These are phyloP conservation scores for Arctocebus calabarensis DNA, from an alignment of 2,797 vertebrate genomes.

Conservation along the genomic window DNA sequence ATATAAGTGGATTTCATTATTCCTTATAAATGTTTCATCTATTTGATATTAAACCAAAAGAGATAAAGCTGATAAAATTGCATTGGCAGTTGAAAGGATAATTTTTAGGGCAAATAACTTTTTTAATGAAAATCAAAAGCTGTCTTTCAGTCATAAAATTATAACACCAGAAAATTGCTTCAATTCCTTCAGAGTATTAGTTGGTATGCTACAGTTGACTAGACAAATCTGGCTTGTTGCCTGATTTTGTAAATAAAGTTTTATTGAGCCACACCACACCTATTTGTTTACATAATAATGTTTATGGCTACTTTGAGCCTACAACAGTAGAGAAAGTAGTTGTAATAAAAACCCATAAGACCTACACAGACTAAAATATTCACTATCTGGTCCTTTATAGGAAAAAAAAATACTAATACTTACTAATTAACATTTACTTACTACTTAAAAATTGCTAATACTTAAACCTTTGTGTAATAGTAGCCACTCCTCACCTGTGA, in stretches of 20 bases:
- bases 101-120: not conserved
- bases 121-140: slow-evolving; percentile 8
- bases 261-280: not conserved
- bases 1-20: not conserved
- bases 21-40: not conserved
- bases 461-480: not conserved
- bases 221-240: not conserved
- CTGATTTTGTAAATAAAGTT: slow-evolving; percentile 53
- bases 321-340: not conserved
- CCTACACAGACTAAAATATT: not conserved
- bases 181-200: not conserved
- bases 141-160: not conserved
- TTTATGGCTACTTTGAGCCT: not conserved
- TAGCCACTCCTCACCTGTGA: not conserved
- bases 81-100: not conserved
- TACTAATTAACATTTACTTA: not conserved
- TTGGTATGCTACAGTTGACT: not conserved
- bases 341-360: not conserved
- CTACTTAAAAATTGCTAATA: not conserved
- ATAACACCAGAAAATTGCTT: not conserved
- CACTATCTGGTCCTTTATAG: not conserved
- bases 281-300: not conserved
- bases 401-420: not conserved
- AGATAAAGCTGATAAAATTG: not conserved
- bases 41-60: slow-evolving; percentile 3